Evolutionary conservation across 2,113 vertebrate species (phyloP).

Genomic region (Craseonycteris thonglongyai): DNA sequence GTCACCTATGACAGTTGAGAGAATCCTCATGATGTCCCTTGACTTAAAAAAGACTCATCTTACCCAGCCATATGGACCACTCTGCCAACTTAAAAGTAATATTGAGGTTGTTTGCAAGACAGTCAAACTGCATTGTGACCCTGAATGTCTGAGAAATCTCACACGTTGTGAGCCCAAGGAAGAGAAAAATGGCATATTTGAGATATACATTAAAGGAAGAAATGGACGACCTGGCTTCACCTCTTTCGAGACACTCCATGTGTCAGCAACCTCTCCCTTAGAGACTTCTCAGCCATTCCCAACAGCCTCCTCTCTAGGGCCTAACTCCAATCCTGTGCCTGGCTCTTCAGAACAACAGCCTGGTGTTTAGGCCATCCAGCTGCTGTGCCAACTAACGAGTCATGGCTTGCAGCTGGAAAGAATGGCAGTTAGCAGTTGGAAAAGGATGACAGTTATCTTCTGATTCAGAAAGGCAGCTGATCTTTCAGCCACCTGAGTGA

Average conservation of each 20-base stretch:
- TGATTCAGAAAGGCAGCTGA: constrained; percentile 65
- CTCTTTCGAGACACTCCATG: not conserved
- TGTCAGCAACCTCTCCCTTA: not conserved
- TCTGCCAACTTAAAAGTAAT: constrained; percentile 60
- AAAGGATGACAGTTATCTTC: constrained; percentile 7
- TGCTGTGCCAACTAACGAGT: not conserved
- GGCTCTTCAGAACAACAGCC: not conserved
- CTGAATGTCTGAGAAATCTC: not conserved
- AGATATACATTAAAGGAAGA: constrained; percentile 20
- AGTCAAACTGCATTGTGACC: constrained; percentile 52
- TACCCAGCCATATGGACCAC: constrained; percentile 51
- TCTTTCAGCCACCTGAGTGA: not conserved
- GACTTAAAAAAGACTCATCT: too few species aligned
- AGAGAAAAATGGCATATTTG: not conserved
- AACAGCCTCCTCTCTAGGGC: not conserved
- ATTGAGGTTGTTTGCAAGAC: constrained; percentile 48
- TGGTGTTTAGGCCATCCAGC: not conserved
- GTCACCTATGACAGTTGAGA: too few species aligned
- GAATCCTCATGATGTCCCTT: too few species aligned
- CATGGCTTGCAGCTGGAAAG: constrained; percentile 14
- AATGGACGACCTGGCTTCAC: not conserved
- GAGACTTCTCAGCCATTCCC: not conserved
- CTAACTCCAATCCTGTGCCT: not conserved
- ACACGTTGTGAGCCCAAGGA: not conserved
- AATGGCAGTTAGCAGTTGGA: too few species aligned